phyloP scores from a whole-genome alignment of 2,888 invertebrate species.

The Dicyrtomina minuta region DNA sequence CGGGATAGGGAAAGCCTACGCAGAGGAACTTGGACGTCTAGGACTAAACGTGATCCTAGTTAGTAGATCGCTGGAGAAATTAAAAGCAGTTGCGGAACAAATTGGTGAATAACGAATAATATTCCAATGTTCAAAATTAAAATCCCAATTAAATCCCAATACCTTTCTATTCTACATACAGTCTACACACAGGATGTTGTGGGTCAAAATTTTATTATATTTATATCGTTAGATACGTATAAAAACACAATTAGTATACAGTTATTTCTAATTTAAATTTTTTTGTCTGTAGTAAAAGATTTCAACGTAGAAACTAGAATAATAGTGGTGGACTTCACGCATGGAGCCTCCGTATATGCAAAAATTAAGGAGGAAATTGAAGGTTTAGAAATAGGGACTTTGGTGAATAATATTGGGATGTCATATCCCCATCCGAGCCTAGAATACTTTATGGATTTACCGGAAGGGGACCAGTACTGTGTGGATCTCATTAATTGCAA shows the following conservation, averaged over 20 bases:
- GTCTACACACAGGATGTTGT: too few species aligned
- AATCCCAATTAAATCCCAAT: too few species aligned
- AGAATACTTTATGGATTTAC: slow-evolving; percentile 61
- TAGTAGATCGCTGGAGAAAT: slow-evolving; percentile 51
- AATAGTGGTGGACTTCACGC: slow-evolving; percentile 78
- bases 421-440: slow-evolving; percentile 79
- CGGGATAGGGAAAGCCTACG: slow-evolving; percentile 87
- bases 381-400: slow-evolving; percentile 76
- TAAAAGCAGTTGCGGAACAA: slow-evolving; percentile 50
- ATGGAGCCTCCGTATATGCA: slow-evolving; percentile 70
- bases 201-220: too few species aligned
- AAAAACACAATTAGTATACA: too few species aligned
- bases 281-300: slow-evolving; percentile 57
- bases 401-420: slow-evolving; percentile 91
- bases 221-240: too few species aligned
- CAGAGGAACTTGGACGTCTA: slow-evolving; percentile 56
- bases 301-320: slow-evolving; percentile 73
- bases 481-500: slow-evolving; percentile 74
- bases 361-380: slow-evolving; percentile 67
- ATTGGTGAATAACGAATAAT: slow-evolving; percentile 44
- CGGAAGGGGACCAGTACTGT: slow-evolving; percentile 62
- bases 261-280: background rate
- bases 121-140: background rate
- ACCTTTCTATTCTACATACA: too few species aligned
- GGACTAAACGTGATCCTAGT: slow-evolving; percentile 54